Evolutionary conservation across 2,113 vertebrate species (phyloP).

Genomic region (Rhea pennata): DNA sequence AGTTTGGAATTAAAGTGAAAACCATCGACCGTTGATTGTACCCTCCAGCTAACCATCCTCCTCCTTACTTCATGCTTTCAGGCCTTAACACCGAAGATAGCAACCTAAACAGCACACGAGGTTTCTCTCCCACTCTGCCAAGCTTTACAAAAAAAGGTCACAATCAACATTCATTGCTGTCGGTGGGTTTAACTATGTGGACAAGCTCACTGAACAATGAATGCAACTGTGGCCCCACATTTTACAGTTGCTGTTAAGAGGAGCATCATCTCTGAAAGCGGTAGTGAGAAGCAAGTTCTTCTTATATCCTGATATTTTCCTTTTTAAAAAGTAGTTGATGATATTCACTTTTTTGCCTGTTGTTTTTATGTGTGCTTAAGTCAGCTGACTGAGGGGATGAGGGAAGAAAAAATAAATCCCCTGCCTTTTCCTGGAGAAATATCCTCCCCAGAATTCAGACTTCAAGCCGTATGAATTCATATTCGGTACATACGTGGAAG

Average conservation of each 20-base stretch:
- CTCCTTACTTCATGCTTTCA: slow-evolving; percentile 63
- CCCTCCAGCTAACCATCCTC: slow-evolving; percentile 87
- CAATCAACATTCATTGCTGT: slow-evolving; percentile 99
- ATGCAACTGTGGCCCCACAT: slow-evolving; percentile 99
- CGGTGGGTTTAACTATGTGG: slow-evolving; percentile 98
- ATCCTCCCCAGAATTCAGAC: background rate
- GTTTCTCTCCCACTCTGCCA: slow-evolving; percentile 32
- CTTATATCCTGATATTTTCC: background rate
- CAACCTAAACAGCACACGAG: slow-evolving; percentile 23
- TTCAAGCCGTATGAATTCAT: background rate
- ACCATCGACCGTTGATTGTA: slow-evolving; percentile 99
- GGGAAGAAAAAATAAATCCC: background rate
- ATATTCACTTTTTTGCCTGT: background rate
- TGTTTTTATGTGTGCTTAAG: background rate
- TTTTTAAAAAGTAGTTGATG: background rate
- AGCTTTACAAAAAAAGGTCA: slow-evolving; percentile 86
- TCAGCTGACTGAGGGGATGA: background rate
- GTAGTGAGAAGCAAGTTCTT: background rate
- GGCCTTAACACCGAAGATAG: slow-evolving; percentile 63
- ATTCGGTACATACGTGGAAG: background rate
- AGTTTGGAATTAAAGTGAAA: slow-evolving; percentile 95
- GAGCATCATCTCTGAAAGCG: background rate
- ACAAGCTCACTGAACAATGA: slow-evolving; percentile 99
- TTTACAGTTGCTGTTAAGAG: slow-evolving; percentile 57
- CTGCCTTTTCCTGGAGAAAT: background rate